These are phyloP conservation scores for Gymnothorax javanicus DNA, from an alignment of 2,797 vertebrate genomes.

Conservation along the genomic window DNA sequence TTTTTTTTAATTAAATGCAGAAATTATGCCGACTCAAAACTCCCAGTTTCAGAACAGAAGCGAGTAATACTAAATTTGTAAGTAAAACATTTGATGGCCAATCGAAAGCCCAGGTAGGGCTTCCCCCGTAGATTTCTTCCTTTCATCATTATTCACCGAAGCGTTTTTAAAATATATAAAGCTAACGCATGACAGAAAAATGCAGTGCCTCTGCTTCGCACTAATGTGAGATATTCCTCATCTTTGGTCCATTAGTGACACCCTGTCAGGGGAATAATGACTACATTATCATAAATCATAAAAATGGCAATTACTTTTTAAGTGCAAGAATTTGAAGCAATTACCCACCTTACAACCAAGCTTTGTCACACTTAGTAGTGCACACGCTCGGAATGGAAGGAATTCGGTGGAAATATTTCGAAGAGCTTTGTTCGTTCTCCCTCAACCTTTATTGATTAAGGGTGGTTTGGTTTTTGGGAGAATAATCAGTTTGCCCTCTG, in stretches of 20 bases:
- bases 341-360: not conserved
- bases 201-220: not conserved
- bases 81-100: not conserved
- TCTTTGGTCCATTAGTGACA: not conserved
- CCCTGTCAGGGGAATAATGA: not conserved
- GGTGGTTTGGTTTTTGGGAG: not conserved
- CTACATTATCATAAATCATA: not conserved
- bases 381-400: not conserved
- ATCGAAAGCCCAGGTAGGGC: not conserved
- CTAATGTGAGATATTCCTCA: not conserved
- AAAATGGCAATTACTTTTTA: not conserved
- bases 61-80: not conserved
- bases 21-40: not conserved
- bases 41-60: not conserved
- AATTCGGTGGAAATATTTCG: not conserved
- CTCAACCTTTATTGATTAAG: not conserved
- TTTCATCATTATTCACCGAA: not conserved
- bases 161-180: not conserved
- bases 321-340: not conserved
- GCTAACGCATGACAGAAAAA: not conserved
- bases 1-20: not conserved
- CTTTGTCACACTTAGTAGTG: not conserved
- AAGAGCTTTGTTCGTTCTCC: not conserved
- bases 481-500: not conserved
- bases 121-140: not conserved